Evolutionary conservation across 2,113 vertebrate genomes (phyloP), one percentile per base, ranked within the genome.

Genomic region (Scomber japonicus): DNA sequence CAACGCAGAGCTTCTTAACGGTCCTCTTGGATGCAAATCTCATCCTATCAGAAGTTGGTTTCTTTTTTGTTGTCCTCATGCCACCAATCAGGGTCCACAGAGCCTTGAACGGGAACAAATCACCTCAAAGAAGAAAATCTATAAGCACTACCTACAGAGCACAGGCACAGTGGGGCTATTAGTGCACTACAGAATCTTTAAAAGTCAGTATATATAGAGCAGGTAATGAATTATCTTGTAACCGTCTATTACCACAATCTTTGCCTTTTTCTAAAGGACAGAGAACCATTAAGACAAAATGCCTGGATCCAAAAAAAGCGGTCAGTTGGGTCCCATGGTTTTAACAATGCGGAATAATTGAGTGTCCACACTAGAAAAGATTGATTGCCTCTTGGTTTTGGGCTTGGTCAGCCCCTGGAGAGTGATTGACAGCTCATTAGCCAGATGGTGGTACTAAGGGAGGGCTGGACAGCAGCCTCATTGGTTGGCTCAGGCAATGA

Each of bases 371-470:
- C 78, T 50, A 24, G 73, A 75, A 51, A 71, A 91, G 89, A 94
- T 88, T 85, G 92, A 93, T 91, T 81, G 85, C 77, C 69, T 83
- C 73, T 88, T 73, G 78, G 83, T 88, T 87, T 77, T 71, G 75
- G 85, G 84, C 77, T 82, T 81, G 82, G 75, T 75, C 50, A 31
- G 79, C 78, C 75, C 82, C 78, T 63, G 75, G 88, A 83, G 86
- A 85, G 83, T 88, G 91, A 93, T 61, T 88, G 92, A 92, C 90
- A 92, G 84, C 64, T 90, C 93, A 93, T 93, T 92, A 94, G 91
- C 84, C 92, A 93, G 92, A 92, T 93, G 91, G 92, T 68, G 55
- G 64, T 74, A 74, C 83, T 85, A 76, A 78, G 69, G 78, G 82
- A 82, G 73, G 82, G 74, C 74, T 82, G 81, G 88, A 87, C 51